These are phyloP conservation scores for Cerceris rybyensis DNA, from an alignment of 2,888 invertebrate species.

Conservation along the genomic window DNA sequence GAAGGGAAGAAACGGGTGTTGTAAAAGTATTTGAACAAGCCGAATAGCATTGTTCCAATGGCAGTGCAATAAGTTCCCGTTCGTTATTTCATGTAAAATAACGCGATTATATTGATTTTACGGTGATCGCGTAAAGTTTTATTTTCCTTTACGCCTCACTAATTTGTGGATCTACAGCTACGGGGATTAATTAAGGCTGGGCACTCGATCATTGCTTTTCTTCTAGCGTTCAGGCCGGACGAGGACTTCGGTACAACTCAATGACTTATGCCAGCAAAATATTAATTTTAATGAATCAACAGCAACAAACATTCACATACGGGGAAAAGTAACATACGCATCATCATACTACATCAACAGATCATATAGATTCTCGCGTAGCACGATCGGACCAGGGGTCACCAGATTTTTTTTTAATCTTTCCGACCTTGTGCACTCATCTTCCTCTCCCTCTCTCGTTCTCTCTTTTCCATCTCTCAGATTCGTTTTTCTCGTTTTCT, in stretches of 20 bases:
- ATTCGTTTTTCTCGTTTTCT: not conserved
- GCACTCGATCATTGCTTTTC: slow-evolving; percentile 34
- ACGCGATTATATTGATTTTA: slow-evolving; percentile 5
- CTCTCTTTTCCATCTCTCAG: slow-evolving; percentile 4
- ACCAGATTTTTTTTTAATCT: slow-evolving; percentile 39
- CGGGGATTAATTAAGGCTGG: slow-evolving; percentile 10
- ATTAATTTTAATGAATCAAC: slow-evolving; percentile 76
- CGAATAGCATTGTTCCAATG: slow-evolving; percentile 44
- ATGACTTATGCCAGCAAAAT: slow-evolving; percentile 74
- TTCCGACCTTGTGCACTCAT: slow-evolving; percentile 35
- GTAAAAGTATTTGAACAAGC: slow-evolving; percentile 36
- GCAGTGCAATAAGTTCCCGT: slow-evolving; percentile 53
- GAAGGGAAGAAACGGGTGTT: slow-evolving; percentile 37
- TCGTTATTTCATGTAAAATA: slow-evolving; percentile 22
- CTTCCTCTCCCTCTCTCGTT: slow-evolving; percentile 23
- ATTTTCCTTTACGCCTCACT: not conserved
- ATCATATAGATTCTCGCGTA: slow-evolving; percentile 59
- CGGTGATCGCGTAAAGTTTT: slow-evolving; percentile 49
- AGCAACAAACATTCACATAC: slow-evolving; percentile 75
- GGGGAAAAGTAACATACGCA: slow-evolving; percentile 64
- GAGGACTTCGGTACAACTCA: slow-evolving; percentile 70
- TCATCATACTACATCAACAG: slow-evolving; percentile 55
- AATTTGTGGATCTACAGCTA: slow-evolving; percentile 16
- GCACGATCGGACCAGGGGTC: slow-evolving; percentile 61
- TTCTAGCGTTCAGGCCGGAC: slow-evolving; percentile 62